These are phyloP conservation scores for Holcopasites calliopsidis DNA, from an alignment of 1,140 invertebrate species.

Conservation along the genomic window DNA sequence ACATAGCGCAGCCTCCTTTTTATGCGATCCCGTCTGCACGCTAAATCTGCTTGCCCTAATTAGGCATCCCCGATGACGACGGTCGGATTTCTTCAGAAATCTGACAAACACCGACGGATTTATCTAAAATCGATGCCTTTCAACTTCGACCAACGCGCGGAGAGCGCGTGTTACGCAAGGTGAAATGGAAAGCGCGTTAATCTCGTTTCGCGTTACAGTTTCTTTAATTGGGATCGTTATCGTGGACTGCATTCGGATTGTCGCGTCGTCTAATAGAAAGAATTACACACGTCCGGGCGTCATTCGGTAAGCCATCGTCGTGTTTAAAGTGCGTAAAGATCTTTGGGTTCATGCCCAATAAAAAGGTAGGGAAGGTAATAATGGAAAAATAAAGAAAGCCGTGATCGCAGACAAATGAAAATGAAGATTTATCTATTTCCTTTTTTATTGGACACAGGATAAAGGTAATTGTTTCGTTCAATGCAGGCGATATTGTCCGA, in stretches of 20 bases:
- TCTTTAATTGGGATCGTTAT: slow-evolving; percentile 37
- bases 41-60: neutral
- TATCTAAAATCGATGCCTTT: neutral
- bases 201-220: slow-evolving; percentile 24
- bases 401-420: neutral
- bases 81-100: neutral
- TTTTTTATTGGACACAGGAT: neutral
- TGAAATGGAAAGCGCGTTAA: slow-evolving; percentile 35
- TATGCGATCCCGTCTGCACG: neutral
- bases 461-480: too few species aligned
- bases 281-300: too few species aligned
- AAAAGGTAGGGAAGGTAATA: too few species aligned
- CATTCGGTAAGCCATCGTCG: too few species aligned
- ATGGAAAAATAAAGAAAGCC: neutral
- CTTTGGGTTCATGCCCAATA: too few species aligned
- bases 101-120: too few species aligned
- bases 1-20: neutral
- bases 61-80: neutral
- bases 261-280: neutral
- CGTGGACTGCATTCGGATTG: neutral
- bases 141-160: too few species aligned
- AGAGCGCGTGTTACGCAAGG: slow-evolving; percentile 28
- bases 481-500: neutral
- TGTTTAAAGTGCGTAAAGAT: too few species aligned
- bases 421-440: too few species aligned